Conservation (phyloP, 2,797 vertebrate genomes). For the Pipistrellus pygmaeus region DNA sequence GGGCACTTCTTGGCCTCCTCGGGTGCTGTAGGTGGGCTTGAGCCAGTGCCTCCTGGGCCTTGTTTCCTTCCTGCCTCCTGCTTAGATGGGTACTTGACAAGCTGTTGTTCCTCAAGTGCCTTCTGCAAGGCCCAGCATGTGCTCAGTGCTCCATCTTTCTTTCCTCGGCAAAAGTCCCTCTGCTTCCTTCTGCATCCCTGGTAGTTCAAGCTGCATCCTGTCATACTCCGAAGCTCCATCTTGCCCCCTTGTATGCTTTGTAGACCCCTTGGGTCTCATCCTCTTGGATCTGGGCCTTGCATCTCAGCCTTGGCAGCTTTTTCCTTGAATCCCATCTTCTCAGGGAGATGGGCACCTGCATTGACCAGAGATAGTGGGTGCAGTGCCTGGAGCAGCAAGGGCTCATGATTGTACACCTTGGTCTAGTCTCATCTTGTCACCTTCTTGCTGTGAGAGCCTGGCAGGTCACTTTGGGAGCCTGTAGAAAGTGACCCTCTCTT, state of each 20-base stretch:
- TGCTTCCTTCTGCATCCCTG: neutral
- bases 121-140: rapidly evolving
- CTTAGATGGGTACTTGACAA: neutral
- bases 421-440: neutral
- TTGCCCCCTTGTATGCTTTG: rapidly evolving
- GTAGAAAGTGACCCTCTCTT: neutral
- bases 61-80: neutral
- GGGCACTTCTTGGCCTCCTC: neutral
- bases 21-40: neutral
- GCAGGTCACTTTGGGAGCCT: neutral
- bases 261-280: neutral
- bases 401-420: neutral
- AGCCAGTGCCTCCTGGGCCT: neutral
- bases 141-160: neutral
- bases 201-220: neutral
- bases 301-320: neutral
- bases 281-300: neutral
- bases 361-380: neutral
- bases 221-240: rapidly evolving
- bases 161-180: neutral
- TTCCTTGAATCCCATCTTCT: neutral
- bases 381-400: neutral
- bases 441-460: neutral
- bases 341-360: neutral
- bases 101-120: neutral